These are phyloP conservation scores for Tympanoctomys barrerae DNA, from an alignment of 2,797 vertebrate genomes.

Conservation along the genomic window DNA sequence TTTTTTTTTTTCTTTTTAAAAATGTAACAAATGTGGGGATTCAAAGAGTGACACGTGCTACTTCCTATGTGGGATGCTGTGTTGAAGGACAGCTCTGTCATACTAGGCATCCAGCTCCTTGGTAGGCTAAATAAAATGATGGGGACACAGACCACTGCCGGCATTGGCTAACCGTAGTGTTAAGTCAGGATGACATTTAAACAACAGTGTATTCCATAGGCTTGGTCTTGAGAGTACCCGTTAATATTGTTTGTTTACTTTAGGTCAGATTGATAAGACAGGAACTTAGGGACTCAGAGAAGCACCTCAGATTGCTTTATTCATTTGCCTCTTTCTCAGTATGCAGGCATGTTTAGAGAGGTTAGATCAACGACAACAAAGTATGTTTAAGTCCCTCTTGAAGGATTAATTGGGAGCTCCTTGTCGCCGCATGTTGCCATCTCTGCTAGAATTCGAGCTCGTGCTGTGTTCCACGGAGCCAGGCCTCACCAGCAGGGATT, in stretches of 20 bases:
- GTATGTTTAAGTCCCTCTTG: constrained; percentile 32
- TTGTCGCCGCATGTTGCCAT: constrained; percentile 59
- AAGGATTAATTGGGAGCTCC: constrained; percentile 77
- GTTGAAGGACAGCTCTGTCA: constrained; percentile 17
- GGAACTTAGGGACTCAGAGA: constrained; percentile 35
- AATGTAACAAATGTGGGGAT: constrained; percentile 72
- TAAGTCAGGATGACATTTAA: constrained; percentile 50
- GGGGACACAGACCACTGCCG: constrained; percentile 40
- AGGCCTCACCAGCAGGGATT: constrained; percentile 67
- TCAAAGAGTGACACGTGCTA: background rate
- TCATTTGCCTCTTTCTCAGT: constrained; percentile 60
- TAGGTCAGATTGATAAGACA: constrained; percentile 60
- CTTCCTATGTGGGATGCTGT: background rate
- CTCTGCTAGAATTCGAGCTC: constrained; percentile 76
- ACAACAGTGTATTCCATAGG: background rate
- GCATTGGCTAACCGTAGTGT: constrained; percentile 16
- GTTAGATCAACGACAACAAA: constrained; percentile 64
- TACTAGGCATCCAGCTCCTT: background rate
- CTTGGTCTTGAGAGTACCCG: constrained; percentile 29
- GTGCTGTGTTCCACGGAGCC: constrained; percentile 69
- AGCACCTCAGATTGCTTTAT: constrained; percentile 35
- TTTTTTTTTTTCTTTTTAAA: no score
- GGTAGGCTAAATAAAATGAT: constrained; percentile 49
- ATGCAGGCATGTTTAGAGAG: constrained; percentile 10
- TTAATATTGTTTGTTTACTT: constrained; percentile 64